These are phyloP conservation scores for Heliothis virescens DNA, from an alignment of 1,140 invertebrate genomes.

Conservation along the genomic window DNA sequence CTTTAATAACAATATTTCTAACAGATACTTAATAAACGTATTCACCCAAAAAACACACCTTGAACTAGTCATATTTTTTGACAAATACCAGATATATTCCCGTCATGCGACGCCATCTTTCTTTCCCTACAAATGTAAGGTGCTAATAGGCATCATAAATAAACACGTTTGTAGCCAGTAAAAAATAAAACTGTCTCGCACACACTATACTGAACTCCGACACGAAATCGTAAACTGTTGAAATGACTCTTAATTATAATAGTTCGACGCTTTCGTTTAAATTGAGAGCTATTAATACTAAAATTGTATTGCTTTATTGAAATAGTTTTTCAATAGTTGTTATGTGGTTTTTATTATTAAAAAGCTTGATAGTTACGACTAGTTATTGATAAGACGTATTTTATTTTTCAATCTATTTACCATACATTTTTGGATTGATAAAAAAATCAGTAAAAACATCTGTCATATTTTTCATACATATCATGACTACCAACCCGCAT, in stretches of 20 bases:
- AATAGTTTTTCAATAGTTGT: neutral
- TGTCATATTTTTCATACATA: too few species aligned
- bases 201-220: neutral
- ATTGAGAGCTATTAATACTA: neutral
- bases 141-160: slow-evolving; percentile 20
- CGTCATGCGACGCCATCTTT: slow-evolving; percentile 1
- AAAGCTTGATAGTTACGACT: neutral
- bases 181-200: neutral
- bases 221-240: slow-evolving; percentile 4
- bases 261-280: slow-evolving; percentile 7
- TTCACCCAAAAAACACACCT: neutral
- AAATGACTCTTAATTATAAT: slow-evolving; percentile 5
- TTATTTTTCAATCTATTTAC: too few species aligned
- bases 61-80: neutral
- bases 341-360: too few species aligned
- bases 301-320: neutral
- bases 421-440: too few species aligned
- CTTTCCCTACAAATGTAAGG: neutral
- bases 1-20: too few species aligned
- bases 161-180: neutral
- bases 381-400: too few species aligned
- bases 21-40: neutral
- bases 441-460: too few species aligned
- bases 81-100: neutral
- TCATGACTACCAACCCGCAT: too few species aligned